Conservation (phyloP, 2,113 vertebrate species). For the Dipodomys ordii region DNA sequence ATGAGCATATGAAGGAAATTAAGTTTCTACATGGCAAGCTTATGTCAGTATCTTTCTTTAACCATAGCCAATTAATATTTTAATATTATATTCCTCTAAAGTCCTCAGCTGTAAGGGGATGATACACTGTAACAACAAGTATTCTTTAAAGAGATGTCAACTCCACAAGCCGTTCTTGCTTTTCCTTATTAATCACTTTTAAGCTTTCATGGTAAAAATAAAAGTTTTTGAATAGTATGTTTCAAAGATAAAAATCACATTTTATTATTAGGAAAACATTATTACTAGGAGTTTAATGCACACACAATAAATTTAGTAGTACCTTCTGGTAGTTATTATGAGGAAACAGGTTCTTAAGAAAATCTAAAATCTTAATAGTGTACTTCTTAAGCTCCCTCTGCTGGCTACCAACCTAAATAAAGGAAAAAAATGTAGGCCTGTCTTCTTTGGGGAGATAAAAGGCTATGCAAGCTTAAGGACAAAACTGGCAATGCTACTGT, state of each 20-base stretch:
- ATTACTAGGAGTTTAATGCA: conserved; percentile 43
- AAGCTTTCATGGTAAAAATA: conserved; percentile 48
- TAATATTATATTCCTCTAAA: background rate
- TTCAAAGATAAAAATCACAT: conserved; percentile 54
- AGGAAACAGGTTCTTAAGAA: conserved; percentile 5
- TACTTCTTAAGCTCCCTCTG: conserved; percentile 56
- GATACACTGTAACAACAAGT: background rate
- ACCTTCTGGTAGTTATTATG: background rate
- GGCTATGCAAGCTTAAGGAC: background rate
- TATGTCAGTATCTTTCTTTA: background rate
- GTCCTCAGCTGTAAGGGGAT: background rate
- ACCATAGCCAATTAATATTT: background rate
- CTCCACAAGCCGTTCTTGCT: background rate
- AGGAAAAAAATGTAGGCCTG: background rate
- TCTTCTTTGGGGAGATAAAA: background rate
- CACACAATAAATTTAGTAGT: background rate
- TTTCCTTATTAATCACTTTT: conserved; percentile 42
- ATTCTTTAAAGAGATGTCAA: background rate
- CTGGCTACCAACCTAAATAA: conserved; percentile 54
- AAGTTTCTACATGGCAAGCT: background rate
- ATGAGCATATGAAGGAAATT: conserved; percentile 7
- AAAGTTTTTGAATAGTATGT: conserved; percentile 45
- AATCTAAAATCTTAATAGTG: background rate
- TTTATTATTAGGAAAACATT: conserved; percentile 21
- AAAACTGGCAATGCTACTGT: background rate